These are phyloP conservation scores for Diaprepes abbreviatus DNA, from an alignment of 2,888 invertebrate species.

Conservation along the genomic window DNA sequence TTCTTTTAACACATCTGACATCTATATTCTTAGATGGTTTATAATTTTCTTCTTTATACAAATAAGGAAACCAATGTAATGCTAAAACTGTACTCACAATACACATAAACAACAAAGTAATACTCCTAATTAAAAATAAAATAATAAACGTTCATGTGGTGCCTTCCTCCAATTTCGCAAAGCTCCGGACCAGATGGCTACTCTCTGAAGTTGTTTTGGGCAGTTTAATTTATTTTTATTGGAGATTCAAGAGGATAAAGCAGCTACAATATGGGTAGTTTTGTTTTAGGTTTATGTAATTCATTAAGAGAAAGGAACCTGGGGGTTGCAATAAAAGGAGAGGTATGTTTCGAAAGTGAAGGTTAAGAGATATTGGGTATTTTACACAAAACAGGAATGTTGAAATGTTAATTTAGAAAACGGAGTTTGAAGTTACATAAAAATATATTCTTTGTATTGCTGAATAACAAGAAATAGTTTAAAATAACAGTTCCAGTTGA, in stretches of 20 bases:
- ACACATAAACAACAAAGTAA: neutral
- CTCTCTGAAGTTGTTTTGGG: slow-evolving; percentile 18
- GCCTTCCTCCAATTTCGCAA: slow-evolving; percentile 11
- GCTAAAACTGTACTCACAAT: neutral
- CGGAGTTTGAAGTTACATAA: no score
- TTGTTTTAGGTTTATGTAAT: slow-evolving; percentile 17
- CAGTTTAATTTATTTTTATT: slow-evolving; percentile 22
- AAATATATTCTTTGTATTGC: no score
- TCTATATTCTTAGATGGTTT: neutral
- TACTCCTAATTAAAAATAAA: slow-evolving; percentile 3
- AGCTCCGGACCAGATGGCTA: slow-evolving; percentile 9
- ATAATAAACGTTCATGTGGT: neutral
- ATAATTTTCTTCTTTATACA: neutral
- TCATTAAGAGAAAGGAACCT: slow-evolving; percentile 4
- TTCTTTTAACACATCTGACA: no score
- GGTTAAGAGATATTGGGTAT: no score
- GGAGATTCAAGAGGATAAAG: slow-evolving; percentile 18
- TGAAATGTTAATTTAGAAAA: no score
- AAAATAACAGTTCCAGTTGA: no score
- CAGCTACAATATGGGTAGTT: slow-evolving; percentile 14
- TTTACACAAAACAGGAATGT: no score
- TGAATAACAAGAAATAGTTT: no score
- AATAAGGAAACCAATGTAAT: neutral
- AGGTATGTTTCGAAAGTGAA: neutral
- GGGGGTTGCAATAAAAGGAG: neutral